A percentile compares a stretch with the other conserved stretches of the same genome.
These are phyloP conservation scores for Eupithecia centaureata DNA, from an alignment of 2,888 invertebrate species.

Conservation along the genomic window DNA sequence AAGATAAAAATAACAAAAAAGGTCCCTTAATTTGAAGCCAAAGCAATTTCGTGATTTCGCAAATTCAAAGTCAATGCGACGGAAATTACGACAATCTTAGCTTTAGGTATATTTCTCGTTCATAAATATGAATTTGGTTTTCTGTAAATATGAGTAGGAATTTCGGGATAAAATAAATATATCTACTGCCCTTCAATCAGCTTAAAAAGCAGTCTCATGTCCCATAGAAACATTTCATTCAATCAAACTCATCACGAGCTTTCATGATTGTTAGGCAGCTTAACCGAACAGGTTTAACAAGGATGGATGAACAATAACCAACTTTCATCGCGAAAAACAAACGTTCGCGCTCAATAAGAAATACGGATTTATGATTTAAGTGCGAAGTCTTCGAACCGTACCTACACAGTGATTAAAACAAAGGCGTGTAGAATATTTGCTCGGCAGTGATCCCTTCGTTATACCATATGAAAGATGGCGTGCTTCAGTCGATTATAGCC, in stretches of 20 bases:
- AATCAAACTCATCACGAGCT: background rate
- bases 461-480: constrained; percentile 54
- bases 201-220: background rate
- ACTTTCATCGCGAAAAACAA: background rate
- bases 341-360: background rate
- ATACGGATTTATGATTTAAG: constrained; percentile 1
- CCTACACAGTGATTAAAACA: constrained; percentile 9
- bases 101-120: background rate
- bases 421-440: constrained; percentile 14
- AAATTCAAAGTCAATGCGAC: constrained; percentile 18
- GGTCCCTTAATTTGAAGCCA: constrained; percentile 21
- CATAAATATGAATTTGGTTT: background rate
- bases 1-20: constrained; percentile 26
- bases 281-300: background rate
- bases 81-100: background rate
- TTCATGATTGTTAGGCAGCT: background rate
- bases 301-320: background rate
- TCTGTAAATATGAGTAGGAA: background rate
- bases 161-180: background rate
- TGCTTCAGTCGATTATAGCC: constrained; percentile 56
- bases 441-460: constrained; percentile 47
- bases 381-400: background rate
- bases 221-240: background rate
- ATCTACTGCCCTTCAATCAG: background rate
- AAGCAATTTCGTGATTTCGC: constrained; percentile 29